These are phyloP conservation scores for Pseudoips prasinana DNA, from an alignment of 2,888 invertebrate species.

Conservation along the genomic window DNA sequence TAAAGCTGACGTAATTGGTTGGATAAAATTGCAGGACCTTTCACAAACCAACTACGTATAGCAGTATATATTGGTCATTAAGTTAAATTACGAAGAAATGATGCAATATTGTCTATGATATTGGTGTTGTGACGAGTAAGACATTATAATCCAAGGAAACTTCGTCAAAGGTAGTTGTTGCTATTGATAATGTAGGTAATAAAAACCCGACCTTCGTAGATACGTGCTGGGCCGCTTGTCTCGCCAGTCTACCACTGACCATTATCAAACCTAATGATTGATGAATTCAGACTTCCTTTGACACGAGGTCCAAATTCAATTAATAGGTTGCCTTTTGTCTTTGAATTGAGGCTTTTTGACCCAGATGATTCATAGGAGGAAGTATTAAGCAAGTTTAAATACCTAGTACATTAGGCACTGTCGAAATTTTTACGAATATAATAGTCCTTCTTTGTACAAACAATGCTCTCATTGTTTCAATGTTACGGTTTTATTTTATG, in stretches of 20 bases:
- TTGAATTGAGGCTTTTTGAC: conserved; percentile 19
- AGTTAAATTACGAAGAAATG: conserved; percentile 9
- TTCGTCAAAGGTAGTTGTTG: conserved; percentile 24
- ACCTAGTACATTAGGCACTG: too few species aligned
- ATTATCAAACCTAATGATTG: conserved; percentile 39
- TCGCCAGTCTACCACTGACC: conserved; percentile 28
- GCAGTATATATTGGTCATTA: background rate
- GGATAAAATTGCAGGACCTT: conserved; percentile 11
- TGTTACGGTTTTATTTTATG: background rate
- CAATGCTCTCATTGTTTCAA: too few species aligned
- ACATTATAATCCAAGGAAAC: conserved; percentile 17
- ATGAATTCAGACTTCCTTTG: conserved; percentile 29
- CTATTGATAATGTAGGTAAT: conserved; percentile 19
- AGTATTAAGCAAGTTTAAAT: conserved; percentile 15
- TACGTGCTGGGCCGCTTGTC: conserved; percentile 33
- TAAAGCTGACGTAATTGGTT: conserved; percentile 7
- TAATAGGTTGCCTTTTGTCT: conserved; percentile 22
- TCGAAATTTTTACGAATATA: too few species aligned
- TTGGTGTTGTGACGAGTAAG: conserved; percentile 7
- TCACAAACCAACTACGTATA: conserved; percentile 9
- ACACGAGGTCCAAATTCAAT: conserved; percentile 30
- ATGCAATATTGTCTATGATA: conserved; percentile 9
- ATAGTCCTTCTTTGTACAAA: too few species aligned
- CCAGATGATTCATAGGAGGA: conserved; percentile 32
- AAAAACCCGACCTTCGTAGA: conserved; percentile 35